Conservation (phyloP, 2,888 invertebrate species). For the Crematogaster levior region DNA sequence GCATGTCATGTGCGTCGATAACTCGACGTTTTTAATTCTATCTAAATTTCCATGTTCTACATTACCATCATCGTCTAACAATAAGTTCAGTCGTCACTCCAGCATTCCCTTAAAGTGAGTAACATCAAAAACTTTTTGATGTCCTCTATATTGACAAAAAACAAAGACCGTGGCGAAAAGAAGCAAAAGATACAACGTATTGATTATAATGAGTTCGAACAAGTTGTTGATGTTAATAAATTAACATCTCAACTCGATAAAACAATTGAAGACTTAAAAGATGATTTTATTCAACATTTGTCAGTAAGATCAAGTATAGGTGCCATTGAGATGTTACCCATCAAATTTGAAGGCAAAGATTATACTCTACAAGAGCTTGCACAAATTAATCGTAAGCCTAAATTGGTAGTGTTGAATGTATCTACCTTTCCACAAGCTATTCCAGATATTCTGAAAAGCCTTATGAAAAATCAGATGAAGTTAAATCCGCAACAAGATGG, state of each 20-base stretch:
- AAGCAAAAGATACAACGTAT: slow-evolving; percentile 88
- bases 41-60: no score
- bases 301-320: slow-evolving; percentile 93
- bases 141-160: slow-evolving; percentile 64
- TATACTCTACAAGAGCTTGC: slow-evolving; percentile 95
- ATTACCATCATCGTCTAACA: no score
- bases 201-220: slow-evolving; percentile 90
- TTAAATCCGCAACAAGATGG: slow-evolving; percentile 98
- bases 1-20: no score
- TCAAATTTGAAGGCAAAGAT: slow-evolving; percentile 92
- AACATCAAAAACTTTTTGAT: slow-evolving; percentile 53
- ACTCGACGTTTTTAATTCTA: no score
- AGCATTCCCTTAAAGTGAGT: no score
- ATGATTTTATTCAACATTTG: slow-evolving; percentile 92
- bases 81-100: no score
- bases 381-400: slow-evolving; percentile 95
- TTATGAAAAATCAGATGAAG: slow-evolving; percentile 94
- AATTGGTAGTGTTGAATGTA: slow-evolving; percentile 94
- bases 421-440: slow-evolving; percentile 94
- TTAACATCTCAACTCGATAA: slow-evolving; percentile 90
- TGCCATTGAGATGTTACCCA: slow-evolving; percentile 91
- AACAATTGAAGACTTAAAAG: slow-evolving; percentile 90
- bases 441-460: slow-evolving; percentile 91
- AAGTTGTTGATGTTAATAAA: slow-evolving; percentile 90
- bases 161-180: slow-evolving; percentile 79